Evolutionary conservation across 2,113 vertebrate genomes (phyloP), one percentile per base, ranked within the genome.

Genomic region (Ictidomys tridecemlineatus): DNA sequence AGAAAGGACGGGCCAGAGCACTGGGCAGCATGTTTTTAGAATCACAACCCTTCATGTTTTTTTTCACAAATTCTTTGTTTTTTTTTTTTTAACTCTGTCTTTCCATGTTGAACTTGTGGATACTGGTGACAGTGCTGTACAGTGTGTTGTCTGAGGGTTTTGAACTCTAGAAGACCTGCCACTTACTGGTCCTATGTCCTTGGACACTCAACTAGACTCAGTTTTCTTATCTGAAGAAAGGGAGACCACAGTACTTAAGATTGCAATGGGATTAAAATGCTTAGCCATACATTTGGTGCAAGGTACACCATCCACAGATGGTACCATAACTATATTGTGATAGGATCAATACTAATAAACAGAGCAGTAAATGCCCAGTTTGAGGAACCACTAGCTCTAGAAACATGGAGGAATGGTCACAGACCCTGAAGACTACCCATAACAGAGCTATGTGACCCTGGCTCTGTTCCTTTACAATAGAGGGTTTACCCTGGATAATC

Each of bases 191-290:
- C 63, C 82, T 84, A 72, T 11, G 37, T 85, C 58, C 18, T 87
- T 22, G 34, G 17, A 5, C 18, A 72, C 42, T 70, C 26, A 22
- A 22, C 32, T 28, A 8, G 42, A 69, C 69, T 87, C 53, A 34
- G n/a, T 28, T 37, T 89, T 74, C 63, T 77, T 37, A 51, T 48
- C 72, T 94, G 37, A 9, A 77, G 72, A 85, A 95, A 95, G 67
- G 37, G 37, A 82, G 58, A 42, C 4, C 51, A 65, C 32, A 56
- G 69, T 22, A 7, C 56, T 48, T 65, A 69, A 67, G 42, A 42
- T 4, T 37, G 12, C 74, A 32, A 65, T 2, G 39, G 39, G 11
- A 1, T 7, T 17, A 2, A 39, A 61, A 70, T 14, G n/a, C 85
- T 63, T 18, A 67, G 45, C 22, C 26, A 4, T 4, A 61, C 6